These are phyloP conservation scores for Polyploca ridens DNA, from an alignment of 2,888 invertebrate species.

Conservation along the genomic window DNA sequence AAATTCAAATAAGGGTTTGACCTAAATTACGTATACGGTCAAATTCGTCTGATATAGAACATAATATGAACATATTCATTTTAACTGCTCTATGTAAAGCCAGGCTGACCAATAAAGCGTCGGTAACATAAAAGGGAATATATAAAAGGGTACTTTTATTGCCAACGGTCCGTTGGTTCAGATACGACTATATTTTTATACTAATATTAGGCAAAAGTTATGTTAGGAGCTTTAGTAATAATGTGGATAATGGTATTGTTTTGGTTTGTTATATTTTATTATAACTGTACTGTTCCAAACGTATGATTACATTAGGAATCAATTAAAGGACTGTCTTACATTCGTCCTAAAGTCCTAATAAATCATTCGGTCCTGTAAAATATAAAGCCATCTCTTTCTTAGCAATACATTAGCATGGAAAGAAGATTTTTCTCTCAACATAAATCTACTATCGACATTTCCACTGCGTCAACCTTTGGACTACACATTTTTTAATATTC, in stretches of 20 bases:
- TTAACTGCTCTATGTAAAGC: not conserved
- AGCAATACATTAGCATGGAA: not conserved
- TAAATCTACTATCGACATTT: conserved; percentile 24
- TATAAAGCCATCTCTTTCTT: not conserved
- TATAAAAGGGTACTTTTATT: conserved; percentile 48
- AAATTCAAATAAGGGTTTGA: not conserved
- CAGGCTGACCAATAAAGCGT: conserved; percentile 12
- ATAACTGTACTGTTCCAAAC: not conserved
- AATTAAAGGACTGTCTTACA: too few species aligned
- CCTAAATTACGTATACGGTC: not conserved
- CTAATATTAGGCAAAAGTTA: conserved; percentile 43
- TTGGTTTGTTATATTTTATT: not conserved
- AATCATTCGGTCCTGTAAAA: too few species aligned
- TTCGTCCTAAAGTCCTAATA: not conserved
- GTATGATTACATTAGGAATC: not conserved
- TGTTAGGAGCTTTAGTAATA: not conserved
- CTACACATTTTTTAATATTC: conserved; percentile 67
- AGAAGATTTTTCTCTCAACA: not conserved
- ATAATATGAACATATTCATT: conserved; percentile 12
- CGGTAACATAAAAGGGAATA: conserved; percentile 13
- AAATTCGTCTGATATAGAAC: not conserved
- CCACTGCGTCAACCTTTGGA: conserved; percentile 28
- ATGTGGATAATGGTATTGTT: not conserved
- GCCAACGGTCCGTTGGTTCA: conserved; percentile 33
- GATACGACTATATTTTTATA: conserved; percentile 47